Base-by-base conservation (phyloP, 2,113 vertebrate species). In the Canis aureus region DNA sequence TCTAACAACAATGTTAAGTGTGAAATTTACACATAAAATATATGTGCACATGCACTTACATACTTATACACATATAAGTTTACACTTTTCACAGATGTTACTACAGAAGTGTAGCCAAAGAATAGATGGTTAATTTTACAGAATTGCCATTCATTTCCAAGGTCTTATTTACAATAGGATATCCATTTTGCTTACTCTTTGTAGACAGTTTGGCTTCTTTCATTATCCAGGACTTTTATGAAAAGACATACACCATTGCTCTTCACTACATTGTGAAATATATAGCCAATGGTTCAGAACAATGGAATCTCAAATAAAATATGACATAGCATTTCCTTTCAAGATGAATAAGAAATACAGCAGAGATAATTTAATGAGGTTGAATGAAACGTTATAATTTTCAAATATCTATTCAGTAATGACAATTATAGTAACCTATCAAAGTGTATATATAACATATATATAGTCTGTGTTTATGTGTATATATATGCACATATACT, bases 171-270 rank as follows among this genome's bases (percentile, higher is more conserved):
- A 82, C 11, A 85, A 73, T 35, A n/a, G 7, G 2, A 64, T 80
- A 66, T 59, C 27, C 4, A 23, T 17, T 94, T 96, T 49, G 4
- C 5, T 89, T 85, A 51, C 29, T 29, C 16, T 74, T 62, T 64
- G 7, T 5, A 80, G 5, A 91, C 2, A 43, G 1, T 43, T 66
- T 76, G 49, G 1, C 32, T 92, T 51, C 49, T 93, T 94, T 90
- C 57, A 76, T 94, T 95, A 91, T 80, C 2, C 59, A 89, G 4
- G 25, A 97, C 32, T 59, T 49, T 89, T 95, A 90, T 60, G 25
- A 73, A 94, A 92, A 16, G 5, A 51, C 13, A 66, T 11, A 60
- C 3, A 23, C 1, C 20, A 73, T 64, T 51, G 12, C 8, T 86
- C 5, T 66, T 57, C 4, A 59, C 27, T 27, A 94, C 51, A 86